Base-by-base conservation (phyloP, 2,797 vertebrate species). In the Paratrypauchen microcephalus region DNA sequence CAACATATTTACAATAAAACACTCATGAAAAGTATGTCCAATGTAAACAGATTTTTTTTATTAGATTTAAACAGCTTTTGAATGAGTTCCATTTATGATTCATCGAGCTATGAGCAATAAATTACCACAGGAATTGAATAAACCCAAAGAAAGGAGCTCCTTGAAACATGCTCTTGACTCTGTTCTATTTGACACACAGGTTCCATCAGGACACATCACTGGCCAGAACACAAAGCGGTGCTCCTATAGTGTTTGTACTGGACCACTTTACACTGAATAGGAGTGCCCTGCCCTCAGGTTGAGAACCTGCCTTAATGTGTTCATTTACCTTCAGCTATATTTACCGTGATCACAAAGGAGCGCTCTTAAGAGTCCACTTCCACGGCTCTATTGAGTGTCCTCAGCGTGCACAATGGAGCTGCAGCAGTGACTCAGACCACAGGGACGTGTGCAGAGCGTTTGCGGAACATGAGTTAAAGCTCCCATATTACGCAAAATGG, bases 321-420 rank as follows among this genome's bases (percentile, higher is more conserved):
- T 84, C 78, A 81, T 83, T 81, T 79, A 84, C 83, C 83, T 85
- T 74, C 66, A 80, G 80, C 81, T 81, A 74, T 73, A 86, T 85
- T 84, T 82, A 81, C 79, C 73, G 66, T 0, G 45, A 80, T 83
- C 82, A 80, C 83, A 88, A 83, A 84, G 80, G 63, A 69, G 81
- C 63, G 79, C 84, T 85, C 80, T 84, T 80, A 78, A 83, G 82
- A 72, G 77, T 69, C 69, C 72, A 66, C 83, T 85, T 72, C 56
- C 73, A 48, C 80, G 71, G 36, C 59, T 67, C 68, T 78, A 86
- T 87, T 83, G 85, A 90, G 82, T 71, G 71, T 47, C 73, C 72
- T 72, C 78, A 78, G 82, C 63, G 60, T 69, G 81, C 82, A 88
- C 89, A 88, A 88, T 75, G 78, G 76, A 78, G 73, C 48, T 19